Conservation (phyloP, 2,888 invertebrate genomes). For the Standfussiana lucernea region DNA sequence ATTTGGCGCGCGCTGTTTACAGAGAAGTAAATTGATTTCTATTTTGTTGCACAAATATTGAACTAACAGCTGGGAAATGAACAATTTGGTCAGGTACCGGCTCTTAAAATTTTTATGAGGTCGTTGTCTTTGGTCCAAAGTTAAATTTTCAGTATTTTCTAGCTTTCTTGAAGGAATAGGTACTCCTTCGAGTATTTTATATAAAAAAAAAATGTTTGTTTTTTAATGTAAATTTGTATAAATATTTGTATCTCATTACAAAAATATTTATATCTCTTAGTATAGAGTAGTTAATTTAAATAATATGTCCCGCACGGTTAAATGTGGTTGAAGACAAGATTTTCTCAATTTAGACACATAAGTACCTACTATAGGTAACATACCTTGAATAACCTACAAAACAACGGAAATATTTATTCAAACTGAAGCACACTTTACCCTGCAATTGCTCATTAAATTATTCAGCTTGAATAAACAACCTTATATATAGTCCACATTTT, state of each 20-base stretch:
- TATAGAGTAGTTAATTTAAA: not conserved
- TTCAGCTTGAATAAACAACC: constrained; percentile 66
- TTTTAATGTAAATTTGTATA: not conserved
- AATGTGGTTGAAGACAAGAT: not conserved
- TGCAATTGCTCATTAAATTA: constrained; percentile 70
- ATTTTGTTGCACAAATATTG: constrained; percentile 67
- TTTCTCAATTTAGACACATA: not conserved
- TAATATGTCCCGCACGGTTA: not conserved
- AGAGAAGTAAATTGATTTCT: constrained; percentile 83
- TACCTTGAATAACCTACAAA: constrained; percentile 14
- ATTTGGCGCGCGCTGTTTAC: constrained; percentile 90
- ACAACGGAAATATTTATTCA: constrained; percentile 52
- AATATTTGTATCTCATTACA: not conserved
- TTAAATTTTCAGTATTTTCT: not conserved
- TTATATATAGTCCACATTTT: constrained; percentile 50
- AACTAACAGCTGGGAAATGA: constrained; percentile 59
- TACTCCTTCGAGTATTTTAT: not conserved
- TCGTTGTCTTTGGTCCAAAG: not conserved
- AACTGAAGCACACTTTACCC: constrained; percentile 47
- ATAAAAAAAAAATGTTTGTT: not conserved
- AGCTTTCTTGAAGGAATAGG: not conserved
- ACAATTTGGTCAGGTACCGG: constrained; percentile 13
- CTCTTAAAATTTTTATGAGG: not conserved
- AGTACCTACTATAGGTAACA: not conserved
- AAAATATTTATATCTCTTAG: not conserved